Base-by-base conservation (phyloP, 2,888 invertebrate genomes). In the Steromphala cineraria region DNA sequence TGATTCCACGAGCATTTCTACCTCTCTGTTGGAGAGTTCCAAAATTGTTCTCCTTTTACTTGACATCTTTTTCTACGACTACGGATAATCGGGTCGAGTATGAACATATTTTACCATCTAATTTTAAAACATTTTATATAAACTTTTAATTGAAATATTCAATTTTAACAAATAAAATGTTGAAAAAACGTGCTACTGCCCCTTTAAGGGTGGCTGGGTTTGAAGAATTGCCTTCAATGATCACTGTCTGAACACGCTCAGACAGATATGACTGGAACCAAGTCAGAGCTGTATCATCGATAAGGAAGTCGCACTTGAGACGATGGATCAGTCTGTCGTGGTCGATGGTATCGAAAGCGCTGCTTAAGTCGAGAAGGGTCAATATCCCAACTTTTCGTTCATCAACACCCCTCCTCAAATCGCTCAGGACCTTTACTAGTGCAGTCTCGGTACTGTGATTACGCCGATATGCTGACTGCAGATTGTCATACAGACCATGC, bases 191-290 rank as follows among this genome's bases (percentile, higher is more conserved):
- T n/a, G n/a, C n/a, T n/a, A n/a, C n/a, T n/a, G n/a, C n/a, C n/a
- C n/a, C n/a, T n/a, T n/a, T n/a, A 2, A 79, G 79, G 19, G 17
- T 19, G 8, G 46, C 17, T 28, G 24, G 53, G 67, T 78, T 13
- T 1, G 53, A 78, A 17, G 36, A 78, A 46, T 53, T 31, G 2
- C 36, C 52, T 15, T 31, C 78, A 28, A 78, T 67, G 3, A 31
- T 67, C 24, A 78, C 40, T 17, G 28, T 40, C 67, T 52, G 67
- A 67, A 31, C 53, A 15, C 78, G 36, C 7, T 46, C 24, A n/a
- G 52, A 67, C 7, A 78, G 67, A 67, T 78, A 78, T 21, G 78
- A 67, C 53, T 24, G 21, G 15, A 78, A 46, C 78, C 78, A 67
- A 1, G 46, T n/a, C 7, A 78, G 31, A 3, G 67, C 52, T 19